Percentiles rank a stretch among this genome's conserved stretches.
Evolutionary conservation across 2,797 vertebrate species (phyloP).

Genomic region (Fratercula arctica): DNA sequence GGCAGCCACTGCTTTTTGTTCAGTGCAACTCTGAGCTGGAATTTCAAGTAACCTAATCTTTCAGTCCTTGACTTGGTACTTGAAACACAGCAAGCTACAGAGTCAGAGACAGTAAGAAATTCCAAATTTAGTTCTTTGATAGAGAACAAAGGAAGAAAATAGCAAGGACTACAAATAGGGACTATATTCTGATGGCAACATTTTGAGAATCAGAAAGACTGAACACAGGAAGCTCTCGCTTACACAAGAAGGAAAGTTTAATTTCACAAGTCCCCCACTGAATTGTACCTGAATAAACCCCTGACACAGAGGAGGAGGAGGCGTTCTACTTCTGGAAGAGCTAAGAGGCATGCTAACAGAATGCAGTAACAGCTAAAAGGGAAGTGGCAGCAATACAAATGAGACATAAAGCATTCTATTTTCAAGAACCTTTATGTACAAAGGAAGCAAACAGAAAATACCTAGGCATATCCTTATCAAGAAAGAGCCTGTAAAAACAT

Average conservation of each 20-base stretch:
- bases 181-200: neutral
- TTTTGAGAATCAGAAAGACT: neutral
- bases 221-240: neutral
- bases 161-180: neutral
- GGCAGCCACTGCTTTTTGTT: neutral
- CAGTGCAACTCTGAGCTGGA: neutral
- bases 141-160: neutral
- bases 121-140: neutral
- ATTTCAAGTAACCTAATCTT: constrained; percentile 26
- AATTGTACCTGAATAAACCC: neutral
- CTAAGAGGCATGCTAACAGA: neutral
- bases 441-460: constrained; percentile 82
- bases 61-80: neutral
- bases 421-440: constrained; percentile 79
- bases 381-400: neutral
- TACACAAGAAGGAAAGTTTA: neutral
- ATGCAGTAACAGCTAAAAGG: neutral
- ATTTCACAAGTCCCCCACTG: neutral
- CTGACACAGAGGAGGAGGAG: neutral
- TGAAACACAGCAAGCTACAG: neutral
- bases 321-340: neutral
- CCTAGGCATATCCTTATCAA: constrained; percentile 99
- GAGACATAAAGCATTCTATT: constrained; percentile 68
- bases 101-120: neutral
- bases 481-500: constrained; percentile 93